A percentile compares a stretch with the other conserved stretches of the same genome.
phyloP scores from a whole-genome alignment of 2,113 vertebrate genomes.

The Nothocercus julius region DNA sequence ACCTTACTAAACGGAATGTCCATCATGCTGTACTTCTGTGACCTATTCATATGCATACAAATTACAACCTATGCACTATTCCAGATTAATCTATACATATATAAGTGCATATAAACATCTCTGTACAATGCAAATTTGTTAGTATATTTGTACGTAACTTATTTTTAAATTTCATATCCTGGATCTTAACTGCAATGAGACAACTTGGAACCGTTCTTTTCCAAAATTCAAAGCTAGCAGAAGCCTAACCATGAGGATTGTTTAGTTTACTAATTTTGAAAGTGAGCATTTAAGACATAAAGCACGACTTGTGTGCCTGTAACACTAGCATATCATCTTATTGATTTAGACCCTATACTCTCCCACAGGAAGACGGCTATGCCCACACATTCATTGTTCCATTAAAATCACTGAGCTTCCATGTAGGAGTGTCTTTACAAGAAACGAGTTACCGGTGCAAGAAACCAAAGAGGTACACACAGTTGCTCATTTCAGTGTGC shows the following conservation, averaged over 20 bases:
- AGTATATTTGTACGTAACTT: neutral
- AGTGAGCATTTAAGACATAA: neutral
- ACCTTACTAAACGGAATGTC: neutral
- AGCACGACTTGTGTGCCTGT: neutral
- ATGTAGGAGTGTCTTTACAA: neutral
- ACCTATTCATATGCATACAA: neutral
- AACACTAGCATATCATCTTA: neutral
- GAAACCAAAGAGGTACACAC: fast-evolving
- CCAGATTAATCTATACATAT: neutral
- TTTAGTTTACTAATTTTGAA: neutral
- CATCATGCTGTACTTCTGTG: neutral
- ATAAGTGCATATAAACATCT: neutral
- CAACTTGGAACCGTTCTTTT: neutral
- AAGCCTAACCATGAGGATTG: fast-evolving
- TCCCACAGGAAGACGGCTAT: neutral
- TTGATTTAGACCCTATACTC: neutral
- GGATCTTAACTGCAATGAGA: neutral
- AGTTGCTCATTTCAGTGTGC: neutral
- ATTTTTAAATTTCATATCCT: neutral
- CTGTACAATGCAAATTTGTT: fast-evolving
- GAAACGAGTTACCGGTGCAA: fast-evolving
- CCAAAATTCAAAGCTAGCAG: neutral
- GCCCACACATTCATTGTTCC: neutral
- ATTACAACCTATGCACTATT: neutral
- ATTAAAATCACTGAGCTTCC: neutral